These are phyloP conservation scores for Coreius guichenoti DNA, from an alignment of 2,797 vertebrate genomes.

Conservation along the genomic window DNA sequence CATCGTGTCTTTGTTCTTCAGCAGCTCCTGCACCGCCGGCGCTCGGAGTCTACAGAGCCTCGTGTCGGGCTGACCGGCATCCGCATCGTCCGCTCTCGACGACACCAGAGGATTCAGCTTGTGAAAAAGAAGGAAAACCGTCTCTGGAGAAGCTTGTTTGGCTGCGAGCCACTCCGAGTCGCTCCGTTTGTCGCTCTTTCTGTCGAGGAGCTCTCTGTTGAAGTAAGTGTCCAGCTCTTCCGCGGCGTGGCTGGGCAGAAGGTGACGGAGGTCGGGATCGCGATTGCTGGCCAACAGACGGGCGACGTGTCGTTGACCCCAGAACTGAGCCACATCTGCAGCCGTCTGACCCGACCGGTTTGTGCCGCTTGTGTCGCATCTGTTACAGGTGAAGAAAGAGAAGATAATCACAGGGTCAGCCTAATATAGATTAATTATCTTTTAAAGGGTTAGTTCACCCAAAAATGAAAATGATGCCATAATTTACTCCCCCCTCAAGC, in stretches of 20 bases:
- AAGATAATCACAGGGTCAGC: too few species aligned
- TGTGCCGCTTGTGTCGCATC: slow-evolving; percentile 82
- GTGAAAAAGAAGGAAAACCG: slow-evolving; percentile 89
- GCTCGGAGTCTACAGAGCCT: slow-evolving; percentile 81
- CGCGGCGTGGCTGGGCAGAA: slow-evolving; percentile 65
- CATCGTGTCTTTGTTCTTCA: slow-evolving; percentile 73
- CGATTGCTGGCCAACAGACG: slow-evolving; percentile 76
- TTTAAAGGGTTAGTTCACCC: too few species aligned
- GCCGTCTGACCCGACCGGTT: slow-evolving; percentile 91
- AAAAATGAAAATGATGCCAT: too few species aligned
- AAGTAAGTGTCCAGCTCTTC: slow-evolving; percentile 85
- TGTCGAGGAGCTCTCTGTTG: slow-evolving; percentile 84
- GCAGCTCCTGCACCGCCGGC: slow-evolving; percentile 76
- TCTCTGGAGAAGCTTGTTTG: slow-evolving; percentile 76
- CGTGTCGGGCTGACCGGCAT: slow-evolving; percentile 50
- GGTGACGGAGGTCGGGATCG: slow-evolving; percentile 59
- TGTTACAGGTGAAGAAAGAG: slow-evolving; percentile 58
- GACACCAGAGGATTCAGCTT: slow-evolving; percentile 85
- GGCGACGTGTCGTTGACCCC: slow-evolving; percentile 89
- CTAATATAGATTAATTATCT: too few species aligned
- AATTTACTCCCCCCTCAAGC: too few species aligned
- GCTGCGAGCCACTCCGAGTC: slow-evolving; percentile 82
- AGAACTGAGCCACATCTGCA: slow-evolving; percentile 89
- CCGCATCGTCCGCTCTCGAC: slow-evolving; percentile 58
- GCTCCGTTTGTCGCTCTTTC: slow-evolving; percentile 85